Conservation (phyloP, 2,888 invertebrate genomes). For the Hirtodrosophila cameraria region DNA sequence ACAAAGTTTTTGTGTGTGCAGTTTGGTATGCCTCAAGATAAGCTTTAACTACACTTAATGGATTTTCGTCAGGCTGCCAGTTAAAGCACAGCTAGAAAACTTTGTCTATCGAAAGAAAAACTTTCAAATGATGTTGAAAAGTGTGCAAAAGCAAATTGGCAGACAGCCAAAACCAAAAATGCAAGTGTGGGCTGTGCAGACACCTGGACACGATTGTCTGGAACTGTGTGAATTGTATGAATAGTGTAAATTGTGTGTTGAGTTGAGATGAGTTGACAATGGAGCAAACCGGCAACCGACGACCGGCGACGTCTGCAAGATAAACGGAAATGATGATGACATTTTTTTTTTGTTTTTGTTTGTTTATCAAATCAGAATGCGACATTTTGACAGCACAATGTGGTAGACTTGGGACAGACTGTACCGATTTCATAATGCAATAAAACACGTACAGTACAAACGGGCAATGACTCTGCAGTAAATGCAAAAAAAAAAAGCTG, state of each 20-base stretch:
- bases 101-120: constrained; percentile 34
- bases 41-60: constrained; percentile 57
- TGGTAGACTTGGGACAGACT: constrained; percentile 11
- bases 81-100: constrained; percentile 29
- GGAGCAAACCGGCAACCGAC: too few relatives aligned
- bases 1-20: background rate
- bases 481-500: too few relatives aligned
- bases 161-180: constrained; percentile 36
- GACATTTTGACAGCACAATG: constrained; percentile 23
- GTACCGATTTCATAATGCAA: constrained; percentile 14
- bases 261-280: constrained; percentile 17
- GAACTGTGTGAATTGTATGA: too few relatives aligned
- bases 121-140: background rate
- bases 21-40: constrained; percentile 25
- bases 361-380: constrained; percentile 16
- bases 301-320: constrained; percentile 27
- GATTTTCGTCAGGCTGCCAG: constrained; percentile 15
- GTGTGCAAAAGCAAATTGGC: constrained; percentile 36
- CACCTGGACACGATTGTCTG: constrained; percentile 23
- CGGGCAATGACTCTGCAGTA: too few relatives aligned
- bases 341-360: too few relatives aligned
- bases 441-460: constrained; percentile 14
- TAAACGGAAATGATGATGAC: constrained; percentile 33
- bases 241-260: too few relatives aligned
- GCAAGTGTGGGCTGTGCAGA: background rate